Evolutionary conservation across 1,140 invertebrate species (phyloP).

Genomic region (Ectropis grisescens): DNA sequence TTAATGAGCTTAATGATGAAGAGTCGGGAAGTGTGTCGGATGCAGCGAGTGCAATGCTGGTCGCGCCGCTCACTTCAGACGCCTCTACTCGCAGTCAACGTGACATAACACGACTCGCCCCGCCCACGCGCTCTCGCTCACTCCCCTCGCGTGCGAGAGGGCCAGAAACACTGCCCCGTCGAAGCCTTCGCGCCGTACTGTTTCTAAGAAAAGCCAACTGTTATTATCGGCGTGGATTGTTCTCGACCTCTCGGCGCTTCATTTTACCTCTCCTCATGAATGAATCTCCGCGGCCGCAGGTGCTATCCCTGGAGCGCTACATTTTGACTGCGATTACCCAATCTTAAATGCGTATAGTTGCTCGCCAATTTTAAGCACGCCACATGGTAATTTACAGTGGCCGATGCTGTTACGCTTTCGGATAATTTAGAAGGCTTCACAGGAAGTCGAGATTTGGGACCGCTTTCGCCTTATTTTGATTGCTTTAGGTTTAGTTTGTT

Average conservation of each 20-base stretch:
- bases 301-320: slow-evolving; percentile 45
- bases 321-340: slow-evolving; percentile 43
- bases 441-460: slow-evolving; percentile 40
- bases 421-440: slow-evolving; percentile 30
- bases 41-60: slow-evolving; percentile 43
- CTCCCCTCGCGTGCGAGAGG: slow-evolving; percentile 27
- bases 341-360: slow-evolving; percentile 32
- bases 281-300: slow-evolving; percentile 57
- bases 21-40: slow-evolving; percentile 47
- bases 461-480: slow-evolving; percentile 33
- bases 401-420: slow-evolving; percentile 26
- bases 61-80: slow-evolving; percentile 25
- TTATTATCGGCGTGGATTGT: slow-evolving; percentile 60
- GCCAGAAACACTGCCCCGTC: slow-evolving; percentile 32
- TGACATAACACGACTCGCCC: slow-evolving; percentile 49
- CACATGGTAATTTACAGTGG: slow-evolving; percentile 53
- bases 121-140: slow-evolving; percentile 52
- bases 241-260: slow-evolving; percentile 47
- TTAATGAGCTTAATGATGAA: slow-evolving; percentile 41
- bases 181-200: slow-evolving; percentile 53
- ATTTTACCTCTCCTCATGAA: slow-evolving; percentile 47
- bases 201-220: slow-evolving; percentile 65
- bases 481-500: slow-evolving; percentile 22
- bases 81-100: slow-evolving; percentile 31
- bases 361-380: slow-evolving; percentile 48